These are phyloP conservation scores for Theocolax elegans DNA, from an alignment of 1,140 invertebrate species.

Conservation along the genomic window DNA sequence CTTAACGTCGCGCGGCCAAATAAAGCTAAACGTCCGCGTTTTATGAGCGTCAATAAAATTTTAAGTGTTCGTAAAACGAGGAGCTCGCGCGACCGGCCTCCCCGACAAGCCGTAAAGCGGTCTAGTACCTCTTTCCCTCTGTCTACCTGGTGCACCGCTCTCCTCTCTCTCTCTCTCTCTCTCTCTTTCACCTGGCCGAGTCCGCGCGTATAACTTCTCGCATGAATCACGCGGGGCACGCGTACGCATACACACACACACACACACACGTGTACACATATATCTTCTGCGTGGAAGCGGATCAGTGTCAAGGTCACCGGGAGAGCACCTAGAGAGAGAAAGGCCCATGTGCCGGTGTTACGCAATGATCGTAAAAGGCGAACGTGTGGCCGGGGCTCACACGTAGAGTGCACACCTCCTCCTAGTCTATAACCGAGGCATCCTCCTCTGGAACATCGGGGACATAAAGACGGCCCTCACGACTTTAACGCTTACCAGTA, in stretches of 20 bases:
- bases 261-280: neutral
- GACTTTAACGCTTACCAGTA: conserved; percentile 31
- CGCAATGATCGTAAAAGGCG: conserved; percentile 59
- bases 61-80: conserved; percentile 67
- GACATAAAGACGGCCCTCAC: conserved; percentile 33
- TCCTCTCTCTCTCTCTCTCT: neutral
- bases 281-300: conserved; percentile 24
- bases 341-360: conserved; percentile 43
- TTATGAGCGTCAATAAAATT: conserved; percentile 67
- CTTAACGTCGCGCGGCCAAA: conserved; percentile 50
- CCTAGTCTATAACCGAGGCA: conserved; percentile 20
- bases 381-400: conserved; percentile 36
- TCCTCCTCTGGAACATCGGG: conserved; percentile 40
- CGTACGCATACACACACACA: conserved; percentile 12
- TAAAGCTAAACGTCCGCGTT: conserved; percentile 64
- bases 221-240: conserved; percentile 51
- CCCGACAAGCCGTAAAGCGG: conserved; percentile 36
- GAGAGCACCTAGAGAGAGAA: no score
- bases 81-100: conserved; percentile 33
- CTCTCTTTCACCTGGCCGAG: conserved; percentile 46
- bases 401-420: neutral
- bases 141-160: neutral
- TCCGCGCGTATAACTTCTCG: conserved; percentile 41
- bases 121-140: conserved; percentile 43
- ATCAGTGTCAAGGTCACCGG: conserved; percentile 64